These are phyloP conservation scores for Mantis religiosa DNA, from an alignment of 2,888 invertebrate genomes.

Conservation along the genomic window DNA sequence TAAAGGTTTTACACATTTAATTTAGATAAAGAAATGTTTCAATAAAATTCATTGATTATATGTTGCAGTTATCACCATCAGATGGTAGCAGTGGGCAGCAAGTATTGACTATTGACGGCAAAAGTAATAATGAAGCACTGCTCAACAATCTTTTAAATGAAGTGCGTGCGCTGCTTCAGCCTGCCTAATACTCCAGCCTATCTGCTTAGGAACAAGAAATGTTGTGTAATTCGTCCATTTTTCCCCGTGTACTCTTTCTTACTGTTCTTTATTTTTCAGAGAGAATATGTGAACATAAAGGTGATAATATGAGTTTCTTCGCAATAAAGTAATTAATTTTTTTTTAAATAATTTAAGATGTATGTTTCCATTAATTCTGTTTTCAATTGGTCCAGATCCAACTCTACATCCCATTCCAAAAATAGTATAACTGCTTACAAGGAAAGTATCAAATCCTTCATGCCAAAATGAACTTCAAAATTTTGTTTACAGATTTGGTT, in stretches of 20 bases:
- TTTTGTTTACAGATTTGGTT: too few relatives aligned
- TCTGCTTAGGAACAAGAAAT: neutral
- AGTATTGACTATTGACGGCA: conserved; percentile 34
- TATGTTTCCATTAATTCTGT: neutral
- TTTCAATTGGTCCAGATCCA: too few relatives aligned
- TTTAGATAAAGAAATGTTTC: neutral
- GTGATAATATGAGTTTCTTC: neutral
- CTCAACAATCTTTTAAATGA: conserved; percentile 19
- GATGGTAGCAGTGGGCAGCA: conserved; percentile 10
- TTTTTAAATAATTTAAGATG: neutral
- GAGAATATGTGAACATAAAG: neutral
- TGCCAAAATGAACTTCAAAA: too few relatives aligned
- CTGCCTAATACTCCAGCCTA: neutral
- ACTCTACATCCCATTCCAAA: too few relatives aligned
- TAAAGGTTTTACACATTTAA: neutral
- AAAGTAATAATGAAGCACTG: conserved; percentile 33
- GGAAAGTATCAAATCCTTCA: too few relatives aligned
- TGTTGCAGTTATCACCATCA: neutral
- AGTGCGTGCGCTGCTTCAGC: conserved; percentile 12
- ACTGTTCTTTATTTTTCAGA: neutral
- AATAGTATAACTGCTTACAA: too few relatives aligned
- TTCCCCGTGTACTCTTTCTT: neutral
- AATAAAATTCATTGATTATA: neutral
- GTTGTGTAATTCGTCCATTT: neutral
- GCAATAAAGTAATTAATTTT: neutral